Evolutionary conservation across 2,797 vertebrate species (phyloP).

Genomic region (Chromis chromis): DNA sequence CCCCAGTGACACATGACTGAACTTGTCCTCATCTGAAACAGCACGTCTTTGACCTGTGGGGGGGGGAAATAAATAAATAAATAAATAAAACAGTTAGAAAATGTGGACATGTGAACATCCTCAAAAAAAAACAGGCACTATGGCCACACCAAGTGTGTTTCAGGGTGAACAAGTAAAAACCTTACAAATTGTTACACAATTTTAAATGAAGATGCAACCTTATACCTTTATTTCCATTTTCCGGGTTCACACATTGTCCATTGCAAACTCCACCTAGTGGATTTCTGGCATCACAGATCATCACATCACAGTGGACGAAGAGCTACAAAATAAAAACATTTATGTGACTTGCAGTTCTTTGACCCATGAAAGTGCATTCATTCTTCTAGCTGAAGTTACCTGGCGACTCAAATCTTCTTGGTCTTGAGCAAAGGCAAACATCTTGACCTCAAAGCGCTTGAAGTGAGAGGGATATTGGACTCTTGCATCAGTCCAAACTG

Average conservation of each 20-base stretch:
- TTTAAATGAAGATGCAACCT: background rate
- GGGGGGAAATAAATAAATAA: no score
- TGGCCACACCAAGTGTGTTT: no score
- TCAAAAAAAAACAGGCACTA: background rate
- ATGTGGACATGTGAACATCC: background rate
- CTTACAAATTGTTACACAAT: no score
- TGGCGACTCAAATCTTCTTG: conserved; percentile 55
- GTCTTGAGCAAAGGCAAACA: conserved; percentile 81
- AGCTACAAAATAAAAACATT: conserved; percentile 69
- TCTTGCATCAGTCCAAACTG: conserved; percentile 70
- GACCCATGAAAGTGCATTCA: background rate
- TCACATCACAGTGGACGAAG: conserved; percentile 85
- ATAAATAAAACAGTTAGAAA: no score
- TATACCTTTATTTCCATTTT: conserved; percentile 48
- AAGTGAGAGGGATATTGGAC: conserved; percentile 82
- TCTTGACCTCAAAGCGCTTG: conserved; percentile 88
- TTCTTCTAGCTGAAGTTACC: conserved; percentile 65
- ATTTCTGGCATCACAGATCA: conserved; percentile 81
- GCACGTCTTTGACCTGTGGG: conserved; percentile 70
- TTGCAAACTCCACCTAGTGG: conserved; percentile 69
- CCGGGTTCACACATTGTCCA: conserved; percentile 67
- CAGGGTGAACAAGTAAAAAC: background rate
- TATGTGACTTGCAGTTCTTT: background rate
- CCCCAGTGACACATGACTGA: conserved; percentile 73
- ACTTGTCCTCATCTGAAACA: background rate